A percentile compares a stretch with the other conserved stretches of the same genome.
phyloP scores from a whole-genome alignment of 2,888 invertebrate species.

The Lithodes maja region DNA sequence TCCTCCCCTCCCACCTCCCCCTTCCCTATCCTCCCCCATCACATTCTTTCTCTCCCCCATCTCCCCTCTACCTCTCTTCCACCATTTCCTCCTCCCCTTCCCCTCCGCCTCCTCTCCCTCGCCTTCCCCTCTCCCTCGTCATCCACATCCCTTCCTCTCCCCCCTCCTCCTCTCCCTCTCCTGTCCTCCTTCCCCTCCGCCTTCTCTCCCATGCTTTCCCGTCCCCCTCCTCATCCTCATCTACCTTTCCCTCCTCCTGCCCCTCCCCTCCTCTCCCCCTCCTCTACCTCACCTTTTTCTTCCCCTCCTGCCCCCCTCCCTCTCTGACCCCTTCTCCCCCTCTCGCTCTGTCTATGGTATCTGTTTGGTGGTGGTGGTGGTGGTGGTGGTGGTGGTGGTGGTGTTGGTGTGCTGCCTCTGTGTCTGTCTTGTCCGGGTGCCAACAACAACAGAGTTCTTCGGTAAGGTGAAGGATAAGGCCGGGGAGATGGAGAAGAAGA shows the following conservation, averaged over 20 bases:
- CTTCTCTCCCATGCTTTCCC: background rate
- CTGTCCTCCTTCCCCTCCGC: background rate
- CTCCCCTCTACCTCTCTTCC: background rate
- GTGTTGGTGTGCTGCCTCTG: background rate
- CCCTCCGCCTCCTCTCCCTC: background rate
- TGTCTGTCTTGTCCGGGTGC: background rate
- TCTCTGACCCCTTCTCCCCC: background rate
- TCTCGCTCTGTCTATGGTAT: background rate
- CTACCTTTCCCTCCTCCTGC: background rate
- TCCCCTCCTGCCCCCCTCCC: background rate
- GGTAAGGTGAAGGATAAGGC: conserved; percentile 98
- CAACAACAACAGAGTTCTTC: conserved; percentile 85
- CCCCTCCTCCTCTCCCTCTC: background rate
- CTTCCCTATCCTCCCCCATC: background rate
- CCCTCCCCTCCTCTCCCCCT: background rate
- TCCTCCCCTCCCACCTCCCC: background rate
- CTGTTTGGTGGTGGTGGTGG: background rate
- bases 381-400: background rate
- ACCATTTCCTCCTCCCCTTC: background rate
- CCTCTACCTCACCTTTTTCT: background rate
- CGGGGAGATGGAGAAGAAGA: conserved; percentile 91
- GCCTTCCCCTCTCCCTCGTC: background rate
- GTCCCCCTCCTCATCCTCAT: background rate
- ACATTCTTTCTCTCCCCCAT: too few species aligned
- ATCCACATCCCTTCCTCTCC: too few species aligned